Conservation (phyloP, 2,797 vertebrate species). For the Onychomys arenicola region DNA sequence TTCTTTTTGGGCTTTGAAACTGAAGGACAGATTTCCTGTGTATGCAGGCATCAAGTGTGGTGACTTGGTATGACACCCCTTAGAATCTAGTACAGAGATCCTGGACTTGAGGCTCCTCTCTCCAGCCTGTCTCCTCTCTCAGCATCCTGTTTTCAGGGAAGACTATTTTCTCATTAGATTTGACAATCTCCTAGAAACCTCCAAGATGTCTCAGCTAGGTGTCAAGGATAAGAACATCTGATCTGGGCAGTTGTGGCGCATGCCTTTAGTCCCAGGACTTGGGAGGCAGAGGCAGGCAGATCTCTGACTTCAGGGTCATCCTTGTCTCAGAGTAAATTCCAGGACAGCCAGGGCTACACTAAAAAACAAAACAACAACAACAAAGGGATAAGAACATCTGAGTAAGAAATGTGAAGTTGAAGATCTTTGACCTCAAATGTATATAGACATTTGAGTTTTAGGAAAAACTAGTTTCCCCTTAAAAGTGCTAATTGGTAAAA, state of each 20-base stretch:
- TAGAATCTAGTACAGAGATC: not conserved
- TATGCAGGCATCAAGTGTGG: not conserved
- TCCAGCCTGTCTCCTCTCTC: not conserved
- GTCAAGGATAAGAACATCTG: not conserved
- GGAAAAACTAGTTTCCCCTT: not conserved
- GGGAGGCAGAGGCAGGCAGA: not conserved
- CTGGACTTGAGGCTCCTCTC: not conserved
- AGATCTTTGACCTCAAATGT: not conserved
- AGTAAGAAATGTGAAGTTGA: not conserved
- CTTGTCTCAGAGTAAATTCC: not conserved
- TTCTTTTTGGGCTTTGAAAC: constrained; percentile 30
- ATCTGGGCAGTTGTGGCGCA: not conserved
- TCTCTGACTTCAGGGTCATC: not conserved
- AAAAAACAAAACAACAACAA: not conserved
- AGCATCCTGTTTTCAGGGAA: not conserved
- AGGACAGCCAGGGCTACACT: no score
- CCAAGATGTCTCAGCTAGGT: not conserved
- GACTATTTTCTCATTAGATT: constrained; percentile 28
- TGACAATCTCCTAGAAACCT: not conserved
- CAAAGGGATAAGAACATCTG: not conserved
- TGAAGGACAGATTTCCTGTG: not conserved
- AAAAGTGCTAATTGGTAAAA: constrained; percentile 13
- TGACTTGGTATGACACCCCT: not conserved
- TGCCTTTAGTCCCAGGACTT: not conserved
- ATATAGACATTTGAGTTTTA: not conserved